Evolutionary conservation across 2,888 invertebrate genomes (phyloP).

Genomic region (Formica aserva): DNA sequence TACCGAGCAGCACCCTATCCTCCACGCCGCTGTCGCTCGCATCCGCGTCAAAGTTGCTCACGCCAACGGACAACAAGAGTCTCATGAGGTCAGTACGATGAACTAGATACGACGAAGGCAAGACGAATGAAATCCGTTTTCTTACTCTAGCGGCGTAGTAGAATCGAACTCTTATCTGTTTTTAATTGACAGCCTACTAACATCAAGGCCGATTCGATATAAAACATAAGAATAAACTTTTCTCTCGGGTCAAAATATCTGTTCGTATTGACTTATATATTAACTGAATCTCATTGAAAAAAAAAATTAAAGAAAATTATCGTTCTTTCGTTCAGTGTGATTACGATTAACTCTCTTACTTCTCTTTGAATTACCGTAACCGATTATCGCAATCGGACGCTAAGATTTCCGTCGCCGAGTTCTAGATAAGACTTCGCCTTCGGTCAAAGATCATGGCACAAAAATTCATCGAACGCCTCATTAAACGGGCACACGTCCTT

Average conservation of each 20-base stretch:
- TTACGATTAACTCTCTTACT: constrained; percentile 20
- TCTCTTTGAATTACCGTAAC: constrained; percentile 36
- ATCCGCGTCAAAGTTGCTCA: constrained; percentile 84
- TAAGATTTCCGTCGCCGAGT: constrained; percentile 37
- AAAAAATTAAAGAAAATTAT: neutral
- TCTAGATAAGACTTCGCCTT: constrained; percentile 64
- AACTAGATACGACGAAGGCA: constrained; percentile 48
- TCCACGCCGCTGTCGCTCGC: constrained; percentile 84
- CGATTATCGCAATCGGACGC: constrained; percentile 41
- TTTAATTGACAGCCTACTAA: neutral
- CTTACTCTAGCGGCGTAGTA: constrained; percentile 15
- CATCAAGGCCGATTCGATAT: neutral
- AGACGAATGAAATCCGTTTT: constrained; percentile 34
- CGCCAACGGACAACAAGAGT: constrained; percentile 85
- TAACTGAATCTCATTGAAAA: neutral
- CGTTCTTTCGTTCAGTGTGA: neutral
- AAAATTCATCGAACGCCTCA: constrained; percentile 56
- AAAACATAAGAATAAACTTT: constrained; percentile 2
- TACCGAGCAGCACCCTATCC: constrained; percentile 83
- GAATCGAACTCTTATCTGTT: constrained; percentile 16
- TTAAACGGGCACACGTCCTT: constrained; percentile 20
- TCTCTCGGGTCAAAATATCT: neutral
- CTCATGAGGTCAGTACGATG: constrained; percentile 83
- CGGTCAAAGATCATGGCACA: constrained; percentile 73
- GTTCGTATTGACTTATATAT: neutral